Evolutionary conservation across 2,797 vertebrate species (phyloP).

Genomic region (Acanthis flammea): DNA sequence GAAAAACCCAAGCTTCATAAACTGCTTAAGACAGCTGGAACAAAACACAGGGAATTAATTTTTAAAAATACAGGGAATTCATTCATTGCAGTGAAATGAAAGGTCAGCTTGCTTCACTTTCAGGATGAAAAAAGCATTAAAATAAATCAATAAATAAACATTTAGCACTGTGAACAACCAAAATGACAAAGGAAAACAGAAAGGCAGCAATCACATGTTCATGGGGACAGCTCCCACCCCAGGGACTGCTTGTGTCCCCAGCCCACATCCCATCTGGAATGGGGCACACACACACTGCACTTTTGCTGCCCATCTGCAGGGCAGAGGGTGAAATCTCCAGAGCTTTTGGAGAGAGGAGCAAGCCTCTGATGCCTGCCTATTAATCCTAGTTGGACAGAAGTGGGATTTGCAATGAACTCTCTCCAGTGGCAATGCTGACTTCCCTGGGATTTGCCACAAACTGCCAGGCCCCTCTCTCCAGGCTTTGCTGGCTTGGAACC

Average conservation of each 20-base stretch:
- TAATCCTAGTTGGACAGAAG: neutral
- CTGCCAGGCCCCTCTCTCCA: neutral
- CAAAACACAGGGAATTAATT: neutral
- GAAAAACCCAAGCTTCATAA: neutral
- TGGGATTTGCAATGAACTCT: neutral
- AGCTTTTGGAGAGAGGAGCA: neutral
- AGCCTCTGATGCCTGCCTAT: neutral
- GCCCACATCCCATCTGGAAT: neutral
- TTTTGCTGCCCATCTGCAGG: neutral
- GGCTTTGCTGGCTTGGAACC: neutral
- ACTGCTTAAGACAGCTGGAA: neutral
- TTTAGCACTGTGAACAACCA: neutral
- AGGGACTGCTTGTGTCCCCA: neutral
- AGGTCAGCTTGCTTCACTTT: neutral
- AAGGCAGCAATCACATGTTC: neutral
- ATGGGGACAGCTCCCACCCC: neutral
- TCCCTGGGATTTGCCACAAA: neutral
- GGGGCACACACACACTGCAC: no score
- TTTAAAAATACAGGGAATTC: neutral
- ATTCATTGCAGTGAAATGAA: neutral
- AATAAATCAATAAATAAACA: neutral
- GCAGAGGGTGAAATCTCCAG: neutral
- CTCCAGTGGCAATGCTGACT: neutral
- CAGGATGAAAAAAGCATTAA: accelerated
- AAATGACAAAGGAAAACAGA: neutral